Evolutionary conservation across 2,113 vertebrate genomes (phyloP).

Genomic region (Parus major): DNA sequence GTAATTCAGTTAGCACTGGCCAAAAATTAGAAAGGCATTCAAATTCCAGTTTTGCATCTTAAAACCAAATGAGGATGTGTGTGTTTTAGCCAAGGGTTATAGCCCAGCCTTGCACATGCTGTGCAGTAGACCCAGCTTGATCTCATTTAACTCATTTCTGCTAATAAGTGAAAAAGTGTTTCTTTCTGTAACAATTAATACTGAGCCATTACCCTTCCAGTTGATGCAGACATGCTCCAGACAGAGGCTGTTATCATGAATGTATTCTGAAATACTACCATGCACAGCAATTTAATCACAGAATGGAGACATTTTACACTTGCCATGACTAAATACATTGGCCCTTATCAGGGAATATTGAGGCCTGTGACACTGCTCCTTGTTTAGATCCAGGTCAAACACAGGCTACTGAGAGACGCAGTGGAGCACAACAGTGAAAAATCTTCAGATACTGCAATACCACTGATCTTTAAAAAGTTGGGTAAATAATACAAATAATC

Average conservation of each 20-base stretch:
- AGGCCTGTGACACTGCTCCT: not conserved
- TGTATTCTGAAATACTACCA: not conserved
- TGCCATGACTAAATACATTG: not conserved
- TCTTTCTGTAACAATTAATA: slow-evolving; percentile 1
- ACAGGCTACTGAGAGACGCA: not conserved
- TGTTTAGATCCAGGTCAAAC: not conserved
- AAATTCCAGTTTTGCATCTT: not conserved
- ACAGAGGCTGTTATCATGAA: not conserved
- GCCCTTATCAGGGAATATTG: not conserved
- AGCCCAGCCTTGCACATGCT: fast-evolving
- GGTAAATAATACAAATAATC: not conserved
- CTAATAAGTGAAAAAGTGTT: not conserved
- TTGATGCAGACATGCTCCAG: fast-evolving
- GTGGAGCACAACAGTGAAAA: not conserved
- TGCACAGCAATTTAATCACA: not conserved
- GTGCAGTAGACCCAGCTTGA: not conserved
- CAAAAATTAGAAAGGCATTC: not conserved
- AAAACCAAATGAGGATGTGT: not conserved
- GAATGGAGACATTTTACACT: not conserved
- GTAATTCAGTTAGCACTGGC: not conserved
- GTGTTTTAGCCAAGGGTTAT: not conserved
- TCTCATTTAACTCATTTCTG: not conserved
- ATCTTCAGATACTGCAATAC: not conserved
- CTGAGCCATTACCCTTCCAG: not conserved
- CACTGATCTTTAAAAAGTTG: not conserved